Conservation (phyloP, 2,888 invertebrate genomes). For the Lobophora halterata region DNA sequence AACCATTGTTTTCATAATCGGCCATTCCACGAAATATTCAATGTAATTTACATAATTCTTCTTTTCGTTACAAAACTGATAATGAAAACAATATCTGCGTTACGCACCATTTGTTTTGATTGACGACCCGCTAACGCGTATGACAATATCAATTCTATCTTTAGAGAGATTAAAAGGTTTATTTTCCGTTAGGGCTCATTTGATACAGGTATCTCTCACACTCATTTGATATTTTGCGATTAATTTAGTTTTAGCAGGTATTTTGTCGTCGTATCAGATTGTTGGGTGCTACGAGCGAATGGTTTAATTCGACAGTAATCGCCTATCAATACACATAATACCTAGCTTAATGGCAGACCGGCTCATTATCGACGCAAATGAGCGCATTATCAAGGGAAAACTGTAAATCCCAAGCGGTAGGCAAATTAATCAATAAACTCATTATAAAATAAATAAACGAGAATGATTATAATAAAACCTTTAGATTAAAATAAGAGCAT, state of each 20-base stretch:
- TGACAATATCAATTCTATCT: slow-evolving; percentile 13
- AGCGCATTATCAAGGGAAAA: not conserved
- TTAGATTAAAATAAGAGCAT: too few species aligned
- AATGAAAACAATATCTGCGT: slow-evolving; percentile 15
- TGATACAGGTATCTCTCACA: too few species aligned
- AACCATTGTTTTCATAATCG: too few species aligned
- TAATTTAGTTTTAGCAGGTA: not conserved
- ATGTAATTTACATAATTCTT: slow-evolving; percentile 4
- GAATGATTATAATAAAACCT: too few species aligned
- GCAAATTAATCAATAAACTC: too few species aligned
- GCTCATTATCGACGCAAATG: slow-evolving; percentile 7
- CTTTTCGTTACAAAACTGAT: slow-evolving; percentile 4
- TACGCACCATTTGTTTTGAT: slow-evolving; percentile 24
- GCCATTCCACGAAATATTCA: not conserved
- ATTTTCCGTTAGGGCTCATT: slow-evolving; percentile 7
- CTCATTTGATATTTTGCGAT: too few species aligned
- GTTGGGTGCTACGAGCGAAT: not conserved
- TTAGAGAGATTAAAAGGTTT: slow-evolving; percentile 15
- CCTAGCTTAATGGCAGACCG: not conserved
- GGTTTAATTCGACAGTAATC: slow-evolving; percentile 12
- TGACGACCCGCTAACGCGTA: slow-evolving; percentile 20
- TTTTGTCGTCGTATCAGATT: not conserved
- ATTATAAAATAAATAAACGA: too few species aligned
- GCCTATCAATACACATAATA: slow-evolving; percentile 3
- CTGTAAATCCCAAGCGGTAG: not conserved